These are phyloP conservation scores for Pentalonia nigronervosa DNA, from an alignment of 1,140 invertebrate species.

Conservation along the genomic window DNA sequence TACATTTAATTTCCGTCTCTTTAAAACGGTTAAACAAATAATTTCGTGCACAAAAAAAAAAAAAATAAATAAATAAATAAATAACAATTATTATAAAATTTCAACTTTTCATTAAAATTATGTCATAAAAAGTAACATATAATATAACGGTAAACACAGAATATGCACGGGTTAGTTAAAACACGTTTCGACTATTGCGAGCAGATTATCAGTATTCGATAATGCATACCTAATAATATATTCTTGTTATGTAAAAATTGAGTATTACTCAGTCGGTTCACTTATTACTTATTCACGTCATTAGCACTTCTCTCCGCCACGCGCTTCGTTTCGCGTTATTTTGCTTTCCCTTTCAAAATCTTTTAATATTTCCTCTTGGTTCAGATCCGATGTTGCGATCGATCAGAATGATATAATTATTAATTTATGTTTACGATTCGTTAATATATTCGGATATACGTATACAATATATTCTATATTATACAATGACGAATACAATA, in stretches of 20 bases:
- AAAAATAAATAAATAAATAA: too few relatives aligned
- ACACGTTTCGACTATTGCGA: slow-evolving; percentile 15
- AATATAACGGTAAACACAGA: not conserved
- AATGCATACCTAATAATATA: slow-evolving; percentile 26
- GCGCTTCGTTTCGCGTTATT: not conserved
- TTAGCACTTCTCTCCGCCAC: not conserved
- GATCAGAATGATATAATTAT: not conserved
- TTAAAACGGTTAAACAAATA: not conserved
- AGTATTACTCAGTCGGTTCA: slow-evolving; percentile 5
- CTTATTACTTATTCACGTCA: slow-evolving; percentile 39
- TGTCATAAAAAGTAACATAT: slow-evolving; percentile 26
- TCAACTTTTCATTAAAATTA: slow-evolving; percentile 28
- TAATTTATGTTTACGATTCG: not conserved
- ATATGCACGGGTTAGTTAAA: not conserved
- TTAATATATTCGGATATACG: not conserved
- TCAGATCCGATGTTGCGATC: not conserved
- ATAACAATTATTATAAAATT: not conserved
- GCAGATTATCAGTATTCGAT: not conserved
- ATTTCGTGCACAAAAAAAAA: not conserved
- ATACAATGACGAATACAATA: not conserved
- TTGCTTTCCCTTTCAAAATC: slow-evolving; percentile 32
- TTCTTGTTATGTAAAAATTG: slow-evolving; percentile 36
- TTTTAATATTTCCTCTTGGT: not conserved
- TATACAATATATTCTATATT: not conserved
- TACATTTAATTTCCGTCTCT: not conserved